A percentile compares a stretch with the other conserved stretches of the same genome.
These are phyloP conservation scores for Acutogordius australiensis DNA, from an alignment of 2,888 invertebrate genomes.

Conservation along the genomic window DNA sequence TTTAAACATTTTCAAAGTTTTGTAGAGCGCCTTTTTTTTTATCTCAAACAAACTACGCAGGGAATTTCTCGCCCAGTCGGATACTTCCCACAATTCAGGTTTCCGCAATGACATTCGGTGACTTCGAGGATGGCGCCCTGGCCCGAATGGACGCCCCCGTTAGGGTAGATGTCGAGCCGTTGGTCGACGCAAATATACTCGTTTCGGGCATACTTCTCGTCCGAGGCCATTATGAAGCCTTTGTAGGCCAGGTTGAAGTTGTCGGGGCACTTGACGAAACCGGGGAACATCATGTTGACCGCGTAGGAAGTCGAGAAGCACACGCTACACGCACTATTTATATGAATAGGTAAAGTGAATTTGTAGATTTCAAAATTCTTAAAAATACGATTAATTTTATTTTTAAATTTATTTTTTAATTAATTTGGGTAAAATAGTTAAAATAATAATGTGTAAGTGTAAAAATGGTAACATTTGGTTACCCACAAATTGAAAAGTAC, in stretches of 20 bases:
- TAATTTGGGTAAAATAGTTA: too few relatives aligned
- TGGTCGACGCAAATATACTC: slow-evolving; percentile 6
- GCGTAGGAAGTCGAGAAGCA: not conserved
- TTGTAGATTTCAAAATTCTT: too few relatives aligned
- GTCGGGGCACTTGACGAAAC: not conserved
- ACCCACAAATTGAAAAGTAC: too few relatives aligned
- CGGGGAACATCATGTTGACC: not conserved
- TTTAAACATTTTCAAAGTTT: too few relatives aligned
- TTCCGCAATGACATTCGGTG: not conserved
- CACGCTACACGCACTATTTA: slow-evolving; percentile 5
- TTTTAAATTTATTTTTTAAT: too few relatives aligned
- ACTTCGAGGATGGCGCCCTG: not conserved
- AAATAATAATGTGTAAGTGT: too few relatives aligned
- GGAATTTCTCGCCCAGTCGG: slow-evolving; percentile 2
- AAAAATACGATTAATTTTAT: too few relatives aligned
- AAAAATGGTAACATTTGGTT: too few relatives aligned
- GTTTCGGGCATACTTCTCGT: slow-evolving; percentile 3
- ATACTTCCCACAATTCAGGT: not conserved
- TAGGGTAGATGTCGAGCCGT: not conserved
- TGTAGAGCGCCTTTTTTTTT: too few relatives aligned
- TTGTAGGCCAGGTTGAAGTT: not conserved
- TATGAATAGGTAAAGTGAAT: too few relatives aligned
- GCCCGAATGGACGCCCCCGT: not conserved
- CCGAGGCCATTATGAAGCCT: not conserved
- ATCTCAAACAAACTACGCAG: slow-evolving; percentile 2